Base-by-base conservation (phyloP, 2,888 invertebrate species). In the Stenichneumon culpator region DNA sequence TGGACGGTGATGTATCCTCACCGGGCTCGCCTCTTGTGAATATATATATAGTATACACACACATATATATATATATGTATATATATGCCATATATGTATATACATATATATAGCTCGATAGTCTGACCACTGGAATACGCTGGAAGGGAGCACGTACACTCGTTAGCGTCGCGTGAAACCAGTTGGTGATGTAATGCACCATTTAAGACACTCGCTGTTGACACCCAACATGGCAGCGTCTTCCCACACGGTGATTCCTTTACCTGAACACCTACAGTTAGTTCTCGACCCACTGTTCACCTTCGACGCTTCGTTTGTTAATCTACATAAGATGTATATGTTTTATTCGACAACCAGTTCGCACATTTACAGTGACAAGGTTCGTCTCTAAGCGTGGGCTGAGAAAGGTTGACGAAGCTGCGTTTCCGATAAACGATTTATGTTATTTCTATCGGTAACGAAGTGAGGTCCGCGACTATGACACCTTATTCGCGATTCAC, bases 101-200 rank as follows among this genome's bases (percentile, higher is more conserved):
- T 65, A 52, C 11, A 77, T 57, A 22, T n/a, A 60, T 50, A 47
- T 57, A 72, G 25, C 54, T 44, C 47, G 67, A 44, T 22, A 67
- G 47, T 50, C 74, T 70, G 79, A 84, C 78, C 82, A 74, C 68
- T 81, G 69, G 74, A 74, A 77, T 65, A 82, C 65, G 39, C 44
- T 67, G 68, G 63, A 63, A 78, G 67, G 47, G 72, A 60, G 36
- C 73, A 74, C 77, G 57, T 75, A 82, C 65, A 84, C 57, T 84
- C 86, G 60, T 86, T 80, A 78, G 70, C 83, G 74, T 79, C 74
- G 65, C 70, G 60, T 39, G 86, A 90, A 93, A 93, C 93, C 93
- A 90, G 93, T 93, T 92, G 91, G 89, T 93, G 93, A 93, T 92
- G 93, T 92, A 93, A 93, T 89, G 88, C 74, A 89, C 91, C 88